A percentile compares a stretch with the other conserved stretches of the same genome.
These are phyloP conservation scores for Blennius ocellaris DNA, from an alignment of 2,113 vertebrate species.

Conservation along the genomic window DNA sequence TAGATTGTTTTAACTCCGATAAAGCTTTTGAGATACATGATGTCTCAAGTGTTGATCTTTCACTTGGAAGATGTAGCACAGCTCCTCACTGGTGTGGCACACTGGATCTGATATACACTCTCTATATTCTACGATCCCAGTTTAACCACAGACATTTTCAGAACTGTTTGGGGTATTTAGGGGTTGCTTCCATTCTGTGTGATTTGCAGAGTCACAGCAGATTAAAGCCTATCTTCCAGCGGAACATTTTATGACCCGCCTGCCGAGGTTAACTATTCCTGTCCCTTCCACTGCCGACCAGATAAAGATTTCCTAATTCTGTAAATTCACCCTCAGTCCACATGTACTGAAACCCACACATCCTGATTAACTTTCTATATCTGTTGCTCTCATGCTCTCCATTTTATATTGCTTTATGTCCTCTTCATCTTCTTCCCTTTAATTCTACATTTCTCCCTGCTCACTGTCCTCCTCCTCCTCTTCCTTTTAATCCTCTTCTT, in stretches of 20 bases:
- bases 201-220: constrained; percentile 33
- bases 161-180: constrained; percentile 1
- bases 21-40: too few relatives aligned
- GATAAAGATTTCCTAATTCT: constrained; percentile 63
- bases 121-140: too few relatives aligned
- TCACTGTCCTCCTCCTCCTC: constrained; percentile 27
- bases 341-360: constrained; percentile 41
- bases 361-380: constrained; percentile 64
- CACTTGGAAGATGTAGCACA: too few relatives aligned
- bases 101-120: too few relatives aligned
- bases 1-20: too few relatives aligned
- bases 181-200: neutral
- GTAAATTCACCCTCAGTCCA: constrained; percentile 42
- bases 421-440: constrained; percentile 42
- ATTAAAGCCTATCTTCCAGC: constrained; percentile 42
- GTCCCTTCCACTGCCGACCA: constrained; percentile 37
- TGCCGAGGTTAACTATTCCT: constrained; percentile 54
- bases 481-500: constrained; percentile 30
- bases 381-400: constrained; percentile 43
- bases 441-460: constrained; percentile 33
- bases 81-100: too few relatives aligned
- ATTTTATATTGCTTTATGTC: constrained; percentile 46
- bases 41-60: too few relatives aligned
- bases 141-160: constrained; percentile 3
- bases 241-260: constrained; percentile 23